Percentiles rank a stretch among this genome's conserved stretches.
Conservation (phyloP, 2,113 vertebrate species). For the Istiophorus platypterus region DNA sequence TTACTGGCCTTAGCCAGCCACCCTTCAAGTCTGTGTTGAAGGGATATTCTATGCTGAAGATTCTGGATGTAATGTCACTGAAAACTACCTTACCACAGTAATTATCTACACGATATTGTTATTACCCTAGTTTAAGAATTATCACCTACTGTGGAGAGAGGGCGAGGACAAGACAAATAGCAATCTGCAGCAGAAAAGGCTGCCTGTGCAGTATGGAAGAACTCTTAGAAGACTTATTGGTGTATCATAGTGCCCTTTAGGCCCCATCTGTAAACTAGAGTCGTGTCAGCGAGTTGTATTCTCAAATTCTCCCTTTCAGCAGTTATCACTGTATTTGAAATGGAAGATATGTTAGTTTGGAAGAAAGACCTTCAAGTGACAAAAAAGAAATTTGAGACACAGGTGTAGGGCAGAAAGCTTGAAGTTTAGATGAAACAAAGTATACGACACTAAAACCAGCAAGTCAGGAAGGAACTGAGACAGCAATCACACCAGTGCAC, state of each 20-base stretch:
- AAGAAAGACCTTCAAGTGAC: conserved; percentile 4
- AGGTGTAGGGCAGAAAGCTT: background rate
- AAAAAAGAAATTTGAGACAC: conserved; percentile 17
- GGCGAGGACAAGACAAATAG: background rate
- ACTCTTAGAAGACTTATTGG: background rate
- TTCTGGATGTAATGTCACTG: background rate
- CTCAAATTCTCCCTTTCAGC: conserved; percentile 7
- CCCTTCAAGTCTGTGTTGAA: background rate
- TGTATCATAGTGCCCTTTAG: background rate
- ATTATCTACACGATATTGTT: background rate
- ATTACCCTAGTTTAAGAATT: background rate
- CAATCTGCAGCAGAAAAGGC: background rate
- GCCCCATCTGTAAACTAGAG: background rate
- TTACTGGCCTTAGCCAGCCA: background rate
- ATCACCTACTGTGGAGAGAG: background rate
- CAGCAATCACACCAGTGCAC: conserved; percentile 7
- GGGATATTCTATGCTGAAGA: background rate
- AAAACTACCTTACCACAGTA: background rate
- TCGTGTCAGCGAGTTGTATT: conserved; percentile 9
- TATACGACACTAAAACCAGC: conserved; percentile 38
- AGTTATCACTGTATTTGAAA: conserved; percentile 28
- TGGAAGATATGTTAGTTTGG: conserved; percentile 15
- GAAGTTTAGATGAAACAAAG: conserved; percentile 22
- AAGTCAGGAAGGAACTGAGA: conserved; percentile 19
- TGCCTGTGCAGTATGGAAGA: background rate